Evolutionary conservation across 2,113 vertebrate genomes (phyloP).

Genomic region (Romanogobio albipinnatus): DNA sequence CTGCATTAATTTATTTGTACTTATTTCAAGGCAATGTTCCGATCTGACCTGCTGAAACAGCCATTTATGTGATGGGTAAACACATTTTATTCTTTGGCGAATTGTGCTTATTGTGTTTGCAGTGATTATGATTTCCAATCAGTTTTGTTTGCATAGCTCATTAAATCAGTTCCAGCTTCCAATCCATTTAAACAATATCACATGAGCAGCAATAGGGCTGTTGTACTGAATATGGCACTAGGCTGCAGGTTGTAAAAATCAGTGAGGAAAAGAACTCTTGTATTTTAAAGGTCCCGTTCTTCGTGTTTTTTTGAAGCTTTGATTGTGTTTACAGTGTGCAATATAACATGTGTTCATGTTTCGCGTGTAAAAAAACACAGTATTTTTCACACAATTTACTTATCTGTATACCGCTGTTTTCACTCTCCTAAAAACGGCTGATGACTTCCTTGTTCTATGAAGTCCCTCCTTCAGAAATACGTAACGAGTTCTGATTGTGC

Average conservation of each 20-base stretch:
- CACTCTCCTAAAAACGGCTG: too few species aligned
- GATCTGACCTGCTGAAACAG: neutral
- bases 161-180: neutral
- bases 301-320: too few species aligned
- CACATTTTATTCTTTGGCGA: neutral
- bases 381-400: too few species aligned
- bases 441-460: too few species aligned
- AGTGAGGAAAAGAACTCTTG: neutral
- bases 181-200: neutral
- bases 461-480: too few species aligned
- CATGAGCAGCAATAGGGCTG: neutral
- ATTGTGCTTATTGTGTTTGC: neutral
- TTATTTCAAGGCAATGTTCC: conserved; percentile 7
- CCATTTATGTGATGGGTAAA: neutral
- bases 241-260: neutral
- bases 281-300: too few species aligned
- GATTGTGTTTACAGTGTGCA: too few species aligned
- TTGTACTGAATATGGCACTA: neutral
- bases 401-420: too few species aligned
- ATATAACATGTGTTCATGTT: too few species aligned
- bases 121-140: neutral
- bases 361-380: too few species aligned
- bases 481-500: too few species aligned
- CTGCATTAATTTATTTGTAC: neutral
- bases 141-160: neutral